Evolutionary conservation across 2,113 vertebrate species (phyloP).

Genomic region (Parus major): DNA sequence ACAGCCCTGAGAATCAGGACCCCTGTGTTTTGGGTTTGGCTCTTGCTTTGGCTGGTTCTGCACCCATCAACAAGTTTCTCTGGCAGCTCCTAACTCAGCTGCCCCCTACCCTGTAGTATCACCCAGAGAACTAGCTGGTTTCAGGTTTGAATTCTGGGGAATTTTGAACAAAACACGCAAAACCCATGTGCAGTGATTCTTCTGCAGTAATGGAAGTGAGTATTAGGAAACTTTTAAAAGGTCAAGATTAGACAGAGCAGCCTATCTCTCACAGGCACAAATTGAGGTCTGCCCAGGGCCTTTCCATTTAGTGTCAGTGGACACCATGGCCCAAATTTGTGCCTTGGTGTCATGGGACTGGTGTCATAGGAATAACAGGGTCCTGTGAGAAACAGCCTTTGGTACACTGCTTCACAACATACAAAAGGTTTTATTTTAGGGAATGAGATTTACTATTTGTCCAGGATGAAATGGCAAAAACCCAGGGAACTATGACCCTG

Average conservation of each 20-base stretch:
- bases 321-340: not conserved
- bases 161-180: not conserved
- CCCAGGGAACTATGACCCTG: not conserved
- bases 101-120: rapidly evolving
- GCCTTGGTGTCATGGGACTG: not conserved
- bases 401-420: not conserved
- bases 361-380: not conserved
- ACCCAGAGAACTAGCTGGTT: not conserved
- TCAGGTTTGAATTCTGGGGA: not conserved
- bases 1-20: not conserved
- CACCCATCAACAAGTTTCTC: not conserved
- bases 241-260: slow-evolving; percentile 25
- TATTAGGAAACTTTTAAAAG: slow-evolving; percentile 38
- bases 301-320: slow-evolving; percentile 3
- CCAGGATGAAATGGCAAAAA: not conserved
- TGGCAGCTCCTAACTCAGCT: rapidly evolving
- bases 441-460: slow-evolving; percentile 15
- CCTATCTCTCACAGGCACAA: not conserved
- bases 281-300: slow-evolving; percentile 8
- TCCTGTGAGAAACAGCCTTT: not conserved
- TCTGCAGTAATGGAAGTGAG: not conserved
- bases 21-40: not conserved
- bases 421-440: not conserved
- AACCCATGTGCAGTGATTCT: not conserved
- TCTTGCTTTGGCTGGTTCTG: not conserved